These are phyloP conservation scores for Chrysolina haemoptera DNA, from an alignment of 2,888 invertebrate genomes.

Conservation along the genomic window DNA sequence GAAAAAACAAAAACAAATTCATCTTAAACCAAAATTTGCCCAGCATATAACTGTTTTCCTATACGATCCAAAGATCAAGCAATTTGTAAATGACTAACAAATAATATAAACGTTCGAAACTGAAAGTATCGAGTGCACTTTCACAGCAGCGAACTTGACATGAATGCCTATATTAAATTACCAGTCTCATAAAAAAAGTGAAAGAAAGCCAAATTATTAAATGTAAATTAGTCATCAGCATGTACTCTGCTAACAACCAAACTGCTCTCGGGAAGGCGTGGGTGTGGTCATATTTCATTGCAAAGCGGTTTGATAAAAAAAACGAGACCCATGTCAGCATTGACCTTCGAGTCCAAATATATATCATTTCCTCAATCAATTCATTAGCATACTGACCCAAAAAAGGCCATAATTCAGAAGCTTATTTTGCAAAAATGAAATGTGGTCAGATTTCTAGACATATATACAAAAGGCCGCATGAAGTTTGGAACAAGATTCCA, in stretches of 20 bases:
- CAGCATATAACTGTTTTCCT: neutral
- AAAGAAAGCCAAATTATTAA: conserved; percentile 14
- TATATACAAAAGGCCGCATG: no score
- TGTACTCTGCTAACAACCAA: neutral
- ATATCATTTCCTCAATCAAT: conserved; percentile 18
- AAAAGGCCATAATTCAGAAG: neutral
- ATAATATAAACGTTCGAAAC: neutral
- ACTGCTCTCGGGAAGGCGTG: neutral
- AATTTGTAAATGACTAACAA: conserved; percentile 1
- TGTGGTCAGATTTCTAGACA: neutral
- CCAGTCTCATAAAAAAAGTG: conserved; percentile 5
- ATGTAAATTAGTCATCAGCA: neutral
- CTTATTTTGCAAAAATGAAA: neutral
- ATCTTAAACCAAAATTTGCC: neutral
- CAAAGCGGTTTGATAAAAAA: conserved; percentile 19
- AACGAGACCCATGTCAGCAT: neutral
- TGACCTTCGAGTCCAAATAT: conserved; percentile 4
- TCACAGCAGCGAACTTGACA: conserved; percentile 12
- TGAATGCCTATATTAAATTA: conserved; percentile 5
- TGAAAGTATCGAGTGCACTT: conserved; percentile 17
- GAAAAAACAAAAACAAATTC: neutral
- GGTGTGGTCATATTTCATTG: conserved; percentile 11
- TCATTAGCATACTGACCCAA: conserved; percentile 15
- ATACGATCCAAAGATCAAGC: neutral
- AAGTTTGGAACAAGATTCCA: no score